These are phyloP conservation scores for Temnothorax longispinosus DNA, from an alignment of 1,140 invertebrate genomes.

Conservation along the genomic window DNA sequence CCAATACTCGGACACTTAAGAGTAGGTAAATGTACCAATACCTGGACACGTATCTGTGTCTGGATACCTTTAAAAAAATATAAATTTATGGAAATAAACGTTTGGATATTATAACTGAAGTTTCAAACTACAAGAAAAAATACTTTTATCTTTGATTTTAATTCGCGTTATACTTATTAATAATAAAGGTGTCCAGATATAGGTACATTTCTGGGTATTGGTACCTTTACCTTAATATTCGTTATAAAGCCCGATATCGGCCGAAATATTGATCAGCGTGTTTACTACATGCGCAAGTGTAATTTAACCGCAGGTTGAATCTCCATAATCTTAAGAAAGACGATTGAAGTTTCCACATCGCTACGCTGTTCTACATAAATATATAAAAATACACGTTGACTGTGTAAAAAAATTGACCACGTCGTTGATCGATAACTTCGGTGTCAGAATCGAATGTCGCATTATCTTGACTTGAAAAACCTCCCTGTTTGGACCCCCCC, in stretches of 20 bases:
- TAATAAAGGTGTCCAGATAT: no score
- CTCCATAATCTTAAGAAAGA: not conserved
- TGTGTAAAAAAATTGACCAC: constrained; percentile 41
- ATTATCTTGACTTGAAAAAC: not conserved
- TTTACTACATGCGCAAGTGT: not conserved
- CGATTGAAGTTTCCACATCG: not conserved
- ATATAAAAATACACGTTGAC: constrained; percentile 27
- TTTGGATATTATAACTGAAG: no score
- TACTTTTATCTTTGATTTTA: no score
- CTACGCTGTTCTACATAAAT: constrained; percentile 5
- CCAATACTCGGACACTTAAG: no score
- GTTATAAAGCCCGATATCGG: not conserved
- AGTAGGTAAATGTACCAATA: no score
- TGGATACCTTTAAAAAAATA: no score
- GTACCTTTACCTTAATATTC: no score
- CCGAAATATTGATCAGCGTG: not conserved
- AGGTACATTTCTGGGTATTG: no score
- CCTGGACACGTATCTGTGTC: no score
- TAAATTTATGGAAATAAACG: no score
- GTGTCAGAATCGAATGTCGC: not conserved
- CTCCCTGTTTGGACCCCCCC: not conserved
- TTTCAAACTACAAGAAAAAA: no score
- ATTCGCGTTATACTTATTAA: no score
- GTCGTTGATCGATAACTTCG: constrained; percentile 31
- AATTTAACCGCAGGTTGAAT: not conserved